Base-by-base conservation (phyloP, 2,888 invertebrate species). In the Acrobasis consociella region DNA sequence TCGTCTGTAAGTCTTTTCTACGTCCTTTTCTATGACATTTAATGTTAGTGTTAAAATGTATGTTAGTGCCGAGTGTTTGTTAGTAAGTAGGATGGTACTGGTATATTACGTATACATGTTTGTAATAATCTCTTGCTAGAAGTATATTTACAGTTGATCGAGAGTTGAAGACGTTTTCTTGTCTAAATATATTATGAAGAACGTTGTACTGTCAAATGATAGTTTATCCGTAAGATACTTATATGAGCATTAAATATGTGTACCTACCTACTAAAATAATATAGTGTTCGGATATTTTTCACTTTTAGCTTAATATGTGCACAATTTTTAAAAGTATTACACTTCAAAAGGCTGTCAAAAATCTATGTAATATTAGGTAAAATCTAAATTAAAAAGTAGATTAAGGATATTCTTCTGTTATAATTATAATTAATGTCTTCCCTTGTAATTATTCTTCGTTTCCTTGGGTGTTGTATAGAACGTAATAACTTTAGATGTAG, bases 1-100 rank as follows among this genome's bases (percentile, higher is more conserved):
- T 81, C 73, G 81, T 81, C 81, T 86, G 73, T 86, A 86, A 83
- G 86, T 79, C 86, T 91, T 91, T 91, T 91, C 92, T 91, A 91
- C 85, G 80, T 81, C 89, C 82, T 91, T 92, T 91, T 91, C 91
- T 90, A 90, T 86, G 87, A 83, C 82, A 79, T 89, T 89, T 89
- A 90, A 87, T 84, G 91, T 91, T 90, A 91, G 84, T 82, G 87
- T 91, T 91, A 82, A 75, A 68, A 70, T 71, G 70, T 65, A 67
- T 65, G 58, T 62, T 51, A 58, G 46, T n/a, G 11, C 39, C 16
- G 50, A 60, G 61, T 67, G 38, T 55, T 58, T 62, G 51, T 59
- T 51, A 62, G 65, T 58, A 56, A 58, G 62, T 65, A 64, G 11
- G 50, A 22, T 7, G 38, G n/a, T 42, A 42, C 42, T 38, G 9